Percentiles rank a stretch among this genome's conserved stretches.
These are phyloP conservation scores for Musca vetustissima DNA, from an alignment of 1,140 invertebrate species.

Conservation along the genomic window DNA sequence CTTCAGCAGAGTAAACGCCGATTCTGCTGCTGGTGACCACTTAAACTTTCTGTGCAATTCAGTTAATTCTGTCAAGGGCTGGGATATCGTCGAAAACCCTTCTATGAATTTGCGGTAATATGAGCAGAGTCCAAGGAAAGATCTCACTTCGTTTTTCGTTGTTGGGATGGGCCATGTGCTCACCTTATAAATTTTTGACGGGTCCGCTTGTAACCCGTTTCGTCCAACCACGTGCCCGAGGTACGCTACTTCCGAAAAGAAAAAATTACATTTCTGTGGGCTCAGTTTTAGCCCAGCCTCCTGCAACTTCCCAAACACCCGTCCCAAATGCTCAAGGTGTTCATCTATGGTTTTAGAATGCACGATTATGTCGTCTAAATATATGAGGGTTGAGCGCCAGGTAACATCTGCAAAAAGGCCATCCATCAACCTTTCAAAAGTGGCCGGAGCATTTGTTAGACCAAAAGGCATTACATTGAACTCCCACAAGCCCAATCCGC, in stretches of 20 bases:
- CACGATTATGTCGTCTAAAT: slow-evolving; percentile 27
- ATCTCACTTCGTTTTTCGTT: slow-evolving; percentile 31
- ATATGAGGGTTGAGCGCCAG: slow-evolving; percentile 30
- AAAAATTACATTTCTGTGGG: slow-evolving; percentile 39
- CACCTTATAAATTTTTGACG: slow-evolving; percentile 30
- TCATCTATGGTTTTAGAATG: slow-evolving; percentile 28
- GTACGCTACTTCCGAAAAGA: slow-evolving; percentile 31
- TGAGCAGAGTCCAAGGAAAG: slow-evolving; percentile 9
- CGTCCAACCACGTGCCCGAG: slow-evolving; percentile 30
- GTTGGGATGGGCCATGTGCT: slow-evolving; percentile 30
- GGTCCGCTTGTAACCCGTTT: neutral
- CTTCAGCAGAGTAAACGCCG: neutral
- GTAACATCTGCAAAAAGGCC: slow-evolving; percentile 26
- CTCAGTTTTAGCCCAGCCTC: slow-evolving; percentile 36
- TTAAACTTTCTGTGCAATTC: neutral
- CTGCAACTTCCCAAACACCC: slow-evolving; percentile 33
- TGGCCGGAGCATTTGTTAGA: slow-evolving; percentile 18
- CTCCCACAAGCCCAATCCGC: slow-evolving; percentile 1
- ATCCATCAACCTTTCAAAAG: slow-evolving; percentile 23
- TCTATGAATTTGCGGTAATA: neutral
- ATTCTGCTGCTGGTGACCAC: neutral
- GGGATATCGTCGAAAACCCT: neutral
- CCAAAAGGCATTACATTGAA: slow-evolving; percentile 22
- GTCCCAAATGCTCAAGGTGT: slow-evolving; percentile 27
- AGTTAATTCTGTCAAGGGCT: neutral